phyloP scores from a whole-genome alignment of 2,888 invertebrate species.

The Frankliniella fusca region DNA sequence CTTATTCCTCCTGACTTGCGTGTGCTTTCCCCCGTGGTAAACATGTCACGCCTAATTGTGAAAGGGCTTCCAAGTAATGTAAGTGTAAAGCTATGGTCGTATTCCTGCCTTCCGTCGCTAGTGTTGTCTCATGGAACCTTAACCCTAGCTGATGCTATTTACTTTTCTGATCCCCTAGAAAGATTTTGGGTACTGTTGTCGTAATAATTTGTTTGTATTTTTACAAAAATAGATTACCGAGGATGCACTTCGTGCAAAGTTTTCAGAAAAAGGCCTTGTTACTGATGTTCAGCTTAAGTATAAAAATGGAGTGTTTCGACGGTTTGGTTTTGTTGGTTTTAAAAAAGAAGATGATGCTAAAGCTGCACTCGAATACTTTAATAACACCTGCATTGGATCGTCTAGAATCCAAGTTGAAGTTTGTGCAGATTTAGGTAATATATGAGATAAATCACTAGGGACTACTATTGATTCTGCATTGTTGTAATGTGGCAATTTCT shows the following conservation, averaged over 20 bases:
- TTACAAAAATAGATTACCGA: slow-evolving; percentile 69
- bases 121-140: neutral
- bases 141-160: neutral
- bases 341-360: slow-evolving; percentile 74
- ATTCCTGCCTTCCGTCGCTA: neutral
- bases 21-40: neutral
- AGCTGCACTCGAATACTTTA: slow-evolving; percentile 70
- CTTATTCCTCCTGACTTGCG: neutral
- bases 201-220: slow-evolving; percentile 30
- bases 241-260: slow-evolving; percentile 68
- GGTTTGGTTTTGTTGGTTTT: slow-evolving; percentile 91
- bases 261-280: slow-evolving; percentile 75
- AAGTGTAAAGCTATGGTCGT: slow-evolving; percentile 44
- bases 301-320: slow-evolving; percentile 83
- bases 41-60: slow-evolving; percentile 81
- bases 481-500: slow-evolving; percentile 31
- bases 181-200: slow-evolving; percentile 31
- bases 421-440: slow-evolving; percentile 41
- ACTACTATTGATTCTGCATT: neutral
- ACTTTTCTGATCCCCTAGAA: slow-evolving; percentile 15
- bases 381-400: slow-evolving; percentile 81
- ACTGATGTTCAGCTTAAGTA: slow-evolving; percentile 94
- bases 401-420: slow-evolving; percentile 59
- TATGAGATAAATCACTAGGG: slow-evolving; percentile 27
- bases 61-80: slow-evolving; percentile 88